Base-by-base conservation (phyloP, 2,797 vertebrate genomes). In the Eidolon dupreanum region DNA sequence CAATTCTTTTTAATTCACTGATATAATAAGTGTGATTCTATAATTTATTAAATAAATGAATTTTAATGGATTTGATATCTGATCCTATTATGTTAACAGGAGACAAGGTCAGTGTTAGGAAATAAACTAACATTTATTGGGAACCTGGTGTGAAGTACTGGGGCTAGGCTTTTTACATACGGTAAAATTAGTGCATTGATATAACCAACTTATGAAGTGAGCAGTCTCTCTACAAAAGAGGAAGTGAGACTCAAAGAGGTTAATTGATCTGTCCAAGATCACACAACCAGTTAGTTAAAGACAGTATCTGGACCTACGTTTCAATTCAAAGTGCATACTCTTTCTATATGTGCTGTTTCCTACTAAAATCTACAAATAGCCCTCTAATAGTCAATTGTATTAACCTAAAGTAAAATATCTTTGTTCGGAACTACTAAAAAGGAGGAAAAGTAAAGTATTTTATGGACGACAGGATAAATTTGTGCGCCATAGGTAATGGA, bases 361-460 rank as follows among this genome's bases (percentile, higher is more conserved):
- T 24, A 63, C 43, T 89, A 89, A 85, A 82, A 88, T 55, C 61
- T 68, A 66, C 22, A 75, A 57, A 53, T 10, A 78, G 82, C 10
- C 15, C 24, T 61, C 43, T 41, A 82, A 63, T 8, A 70, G 53
- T 78, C 59, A 90, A 83, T 2, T 88, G 70, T 66, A 31, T 61
- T 88, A 63, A 61, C 13, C 24, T 66, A 91, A 75, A 68, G 19
- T 51, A 88, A 84, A 93, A 15, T 55, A 93, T 61, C 82, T 85
- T 82, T 95, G 53, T 55, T 28, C 55, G 78, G 65, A 91, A 88
- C 55, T 88, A 88, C 82, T 68, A 49, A 88, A 82, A 92, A 91
- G 59, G 19, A 88, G 36, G 28, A 85, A 90, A 75, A 87, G 19
- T 59, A 46, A 86, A 85, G 12, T 46, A 88, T 63, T 53, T 93